Evolutionary conservation across 2,888 invertebrate species (phyloP), one percentile per base, ranked within the genome.

Genomic region (Antheraea yamamai): DNA sequence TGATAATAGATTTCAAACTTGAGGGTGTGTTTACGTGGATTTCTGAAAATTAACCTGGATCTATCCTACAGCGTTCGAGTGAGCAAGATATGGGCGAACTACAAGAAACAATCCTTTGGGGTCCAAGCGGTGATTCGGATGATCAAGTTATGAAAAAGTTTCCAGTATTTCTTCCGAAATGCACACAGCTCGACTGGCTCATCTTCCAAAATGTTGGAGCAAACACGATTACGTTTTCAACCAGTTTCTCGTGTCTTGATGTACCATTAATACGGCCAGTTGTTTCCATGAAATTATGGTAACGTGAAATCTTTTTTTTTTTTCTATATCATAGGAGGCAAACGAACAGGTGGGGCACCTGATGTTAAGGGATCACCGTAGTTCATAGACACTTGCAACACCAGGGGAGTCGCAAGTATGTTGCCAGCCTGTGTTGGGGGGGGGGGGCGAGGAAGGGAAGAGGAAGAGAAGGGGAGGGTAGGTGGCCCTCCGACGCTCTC

Each of bases 251-350:
- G 0, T 79, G 84, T 52, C 68, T 87, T 6, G 77, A 79, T 14
- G 77, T 73, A 70, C 87, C 88, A 1, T 74, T 76, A 47, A 85
- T 83, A 58, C 78, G 87, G 30, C 51, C 82, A n/a, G 86, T 89
- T 7, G 75, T 88, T 18, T 86, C 88, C 26, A 72, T 75, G n/a
- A 75, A 83, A 4, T 78, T 87, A 58, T 86, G 87, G 87, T 88
- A 58, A 55, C 14, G 20, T 20, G 14, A 18, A 52, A 52, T 52
- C n/a, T n/a, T n/a, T 30, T 30, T 30, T 1, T 30, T 30, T 30
- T 30, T 30, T 30, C 30, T 30, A 30, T 30, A 30, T 30, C 30
- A 2, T 30, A 30, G 30, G 30, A 30, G 30, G 30, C 30, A 30
- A 30, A 30, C 30, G 30, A 30, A 30, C 30, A 30, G 30, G 30